Percentiles rank a stretch among this genome's conserved stretches.
Evolutionary conservation across 2,888 invertebrate species (phyloP).

Genomic region (Brachylomia viminalis): DNA sequence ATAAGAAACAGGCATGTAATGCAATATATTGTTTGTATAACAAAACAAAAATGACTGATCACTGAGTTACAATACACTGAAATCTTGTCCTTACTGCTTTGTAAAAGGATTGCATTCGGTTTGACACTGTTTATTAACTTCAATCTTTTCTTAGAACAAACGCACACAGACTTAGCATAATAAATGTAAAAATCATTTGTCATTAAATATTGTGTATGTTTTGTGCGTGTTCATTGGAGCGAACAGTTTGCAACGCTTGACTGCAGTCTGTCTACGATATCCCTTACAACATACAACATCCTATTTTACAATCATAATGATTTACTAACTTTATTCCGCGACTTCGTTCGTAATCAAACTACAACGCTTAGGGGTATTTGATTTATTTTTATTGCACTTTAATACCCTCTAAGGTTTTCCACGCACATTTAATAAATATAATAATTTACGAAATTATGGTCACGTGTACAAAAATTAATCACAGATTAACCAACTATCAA

Average conservation of each 20-base stretch:
- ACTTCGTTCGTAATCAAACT: background rate
- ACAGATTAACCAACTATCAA: conserved; percentile 7
- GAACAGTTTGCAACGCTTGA: conserved; percentile 10
- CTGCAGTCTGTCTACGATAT: conserved; percentile 2
- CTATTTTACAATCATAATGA: background rate
- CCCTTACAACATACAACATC: background rate
- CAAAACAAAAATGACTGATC: conserved; percentile 43
- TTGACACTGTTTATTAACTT: conserved; percentile 55
- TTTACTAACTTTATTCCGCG: background rate
- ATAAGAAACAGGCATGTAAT: background rate
- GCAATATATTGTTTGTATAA: conserved; percentile 29
- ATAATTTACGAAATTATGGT: background rate
- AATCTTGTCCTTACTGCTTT: conserved; percentile 61
- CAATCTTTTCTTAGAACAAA: background rate
- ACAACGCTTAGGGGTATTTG: background rate
- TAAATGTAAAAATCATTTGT: background rate
- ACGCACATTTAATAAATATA: background rate
- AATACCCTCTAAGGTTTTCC: background rate
- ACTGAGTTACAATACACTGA: conserved; percentile 61
- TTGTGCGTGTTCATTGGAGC: conserved; percentile 23
- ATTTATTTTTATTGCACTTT: conserved; percentile 2
- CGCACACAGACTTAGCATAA: background rate
- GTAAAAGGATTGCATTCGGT: conserved; percentile 55
- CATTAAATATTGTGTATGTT: conserved; percentile 20
- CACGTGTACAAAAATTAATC: conserved; percentile 2